phyloP scores from a whole-genome alignment of 2,113 vertebrate genomes.

The Cochlearius cochlearius region DNA sequence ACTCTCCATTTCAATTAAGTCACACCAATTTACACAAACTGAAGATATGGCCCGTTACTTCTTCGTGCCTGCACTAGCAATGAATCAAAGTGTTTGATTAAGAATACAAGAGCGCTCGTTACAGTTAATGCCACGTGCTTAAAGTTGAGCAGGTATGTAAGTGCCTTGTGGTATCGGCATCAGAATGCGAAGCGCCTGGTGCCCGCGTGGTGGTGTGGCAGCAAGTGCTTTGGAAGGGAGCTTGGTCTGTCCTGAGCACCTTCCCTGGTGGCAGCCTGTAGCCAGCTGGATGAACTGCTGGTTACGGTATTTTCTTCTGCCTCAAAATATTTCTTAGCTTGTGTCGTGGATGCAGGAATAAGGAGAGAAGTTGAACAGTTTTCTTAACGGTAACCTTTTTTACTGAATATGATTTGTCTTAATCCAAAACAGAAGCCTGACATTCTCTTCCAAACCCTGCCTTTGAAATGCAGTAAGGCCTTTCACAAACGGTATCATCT shows the following conservation, averaged over 20 bases:
- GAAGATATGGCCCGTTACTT: background rate
- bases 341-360: background rate
- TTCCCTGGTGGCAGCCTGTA: background rate
- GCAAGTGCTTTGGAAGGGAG: background rate
- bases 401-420: background rate
- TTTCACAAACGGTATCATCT: background rate
- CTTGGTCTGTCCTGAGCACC: background rate
- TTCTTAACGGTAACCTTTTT: background rate
- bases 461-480: background rate
- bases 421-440: background rate
- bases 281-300: background rate
- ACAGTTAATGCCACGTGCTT: background rate
- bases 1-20: background rate
- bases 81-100: constrained; percentile 11
- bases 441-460: background rate
- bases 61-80: background rate
- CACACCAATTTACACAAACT: background rate
- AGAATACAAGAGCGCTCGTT: background rate
- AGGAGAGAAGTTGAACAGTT: background rate
- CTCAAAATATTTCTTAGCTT: background rate
- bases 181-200: background rate
- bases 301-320: background rate
- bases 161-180: background rate
- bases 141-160: background rate
- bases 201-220: background rate